These are phyloP conservation scores for Castor canadensis DNA, from an alignment of 2,113 vertebrate species.

Conservation along the genomic window DNA sequence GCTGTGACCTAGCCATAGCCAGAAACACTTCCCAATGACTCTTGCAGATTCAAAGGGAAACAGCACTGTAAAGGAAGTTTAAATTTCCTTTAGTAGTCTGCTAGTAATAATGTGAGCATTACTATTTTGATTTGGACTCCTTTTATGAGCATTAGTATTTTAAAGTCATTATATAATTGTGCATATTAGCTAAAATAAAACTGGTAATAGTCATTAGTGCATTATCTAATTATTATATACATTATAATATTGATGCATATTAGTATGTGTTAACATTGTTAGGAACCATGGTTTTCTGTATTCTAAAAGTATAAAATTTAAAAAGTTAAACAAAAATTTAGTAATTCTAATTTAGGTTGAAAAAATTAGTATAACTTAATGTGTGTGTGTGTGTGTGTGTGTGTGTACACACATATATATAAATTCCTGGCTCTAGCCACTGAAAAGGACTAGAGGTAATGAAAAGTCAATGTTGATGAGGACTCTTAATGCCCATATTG, in stretches of 20 bases:
- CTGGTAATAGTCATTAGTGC: background rate
- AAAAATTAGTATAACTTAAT: conserved; percentile 20
- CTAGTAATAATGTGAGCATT: background rate
- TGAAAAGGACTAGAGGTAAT: background rate
- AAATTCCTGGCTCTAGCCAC: background rate
- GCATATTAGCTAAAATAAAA: background rate
- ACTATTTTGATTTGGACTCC: too few relatives aligned
- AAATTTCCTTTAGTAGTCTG: conserved; percentile 18
- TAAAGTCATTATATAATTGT: background rate
- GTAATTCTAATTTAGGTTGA: background rate
- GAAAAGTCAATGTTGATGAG: background rate
- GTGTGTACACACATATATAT: too few relatives aligned
- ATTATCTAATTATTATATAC: too few relatives aligned
- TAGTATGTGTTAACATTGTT: background rate
- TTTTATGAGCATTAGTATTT: background rate
- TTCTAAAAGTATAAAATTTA: background rate
- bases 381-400: too few relatives aligned
- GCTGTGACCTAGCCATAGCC: too few relatives aligned
- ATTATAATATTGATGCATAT: too few relatives aligned
- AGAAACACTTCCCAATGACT: too few relatives aligned
- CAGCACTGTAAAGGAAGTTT: too few relatives aligned
- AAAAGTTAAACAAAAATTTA: background rate
- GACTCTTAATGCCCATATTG: background rate
- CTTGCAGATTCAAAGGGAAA: too few relatives aligned
- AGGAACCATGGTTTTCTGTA: background rate